Percentiles rank a stretch among this genome's conserved stretches.
phyloP scores from a whole-genome alignment of 2,113 vertebrate species.

The Vulpes vulpes region DNA sequence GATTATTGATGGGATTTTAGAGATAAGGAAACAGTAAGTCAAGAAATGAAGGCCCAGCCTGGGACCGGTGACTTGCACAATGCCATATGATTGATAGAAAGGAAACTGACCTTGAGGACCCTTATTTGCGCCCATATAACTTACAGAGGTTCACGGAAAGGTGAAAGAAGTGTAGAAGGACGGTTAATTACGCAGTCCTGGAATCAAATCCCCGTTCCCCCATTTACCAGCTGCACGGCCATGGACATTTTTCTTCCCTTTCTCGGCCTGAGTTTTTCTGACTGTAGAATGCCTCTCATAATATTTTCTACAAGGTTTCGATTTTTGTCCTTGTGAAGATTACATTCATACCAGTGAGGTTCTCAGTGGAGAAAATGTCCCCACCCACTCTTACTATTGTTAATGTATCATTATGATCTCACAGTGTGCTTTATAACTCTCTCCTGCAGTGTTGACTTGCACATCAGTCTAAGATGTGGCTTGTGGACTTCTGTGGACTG shows the following conservation, averaged over 20 bases:
- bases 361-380: not conserved
- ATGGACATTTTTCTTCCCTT: not conserved
- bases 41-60: not conserved
- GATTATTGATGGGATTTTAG: not conserved
- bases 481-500: not conserved
- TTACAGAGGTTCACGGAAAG: not conserved
- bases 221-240: not conserved
- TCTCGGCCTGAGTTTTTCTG: conserved; percentile 13
- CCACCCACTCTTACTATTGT: not conserved
- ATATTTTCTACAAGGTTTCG: not conserved
- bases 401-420: not conserved
- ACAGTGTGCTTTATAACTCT: not conserved
- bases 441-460: not conserved
- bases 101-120: not conserved
- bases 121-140: not conserved
- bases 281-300: conserved; percentile 1
- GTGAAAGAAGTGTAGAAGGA: not conserved
- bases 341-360: not conserved
- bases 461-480: not conserved
- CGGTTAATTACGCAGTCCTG: not conserved
- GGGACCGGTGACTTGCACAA: not conserved
- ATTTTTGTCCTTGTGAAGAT: not conserved
- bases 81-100: not conserved
- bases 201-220: not conserved
- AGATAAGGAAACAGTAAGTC: conserved; percentile 9